phyloP scores from a whole-genome alignment of 92 coral and sea anemone species.

The Epizoanthus scotinus region DNA sequence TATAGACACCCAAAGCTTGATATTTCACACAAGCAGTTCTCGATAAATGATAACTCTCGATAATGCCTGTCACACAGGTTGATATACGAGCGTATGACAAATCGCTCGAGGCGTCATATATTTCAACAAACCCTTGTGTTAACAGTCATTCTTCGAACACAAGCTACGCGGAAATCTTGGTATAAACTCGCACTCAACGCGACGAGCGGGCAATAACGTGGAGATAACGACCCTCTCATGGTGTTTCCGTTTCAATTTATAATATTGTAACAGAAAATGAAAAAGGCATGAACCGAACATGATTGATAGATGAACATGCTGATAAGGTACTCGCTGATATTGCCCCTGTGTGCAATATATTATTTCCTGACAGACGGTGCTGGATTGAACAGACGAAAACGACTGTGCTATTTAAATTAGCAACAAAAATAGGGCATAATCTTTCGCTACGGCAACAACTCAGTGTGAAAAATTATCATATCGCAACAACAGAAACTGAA shows the following conservation, averaged over 20 bases:
- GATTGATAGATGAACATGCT: slow-evolving; percentile 22
- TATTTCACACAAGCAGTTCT: not conserved
- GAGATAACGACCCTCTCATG: slow-evolving; percentile 19
- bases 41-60: not conserved
- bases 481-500: too few species aligned
- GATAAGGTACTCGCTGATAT: not conserved
- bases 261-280: slow-evolving; percentile 12
- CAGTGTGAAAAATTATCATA: too few species aligned
- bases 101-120: slow-evolving; percentile 8
- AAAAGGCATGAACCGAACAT: slow-evolving; percentile 6
- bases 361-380: not conserved
- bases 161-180: not conserved
- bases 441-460: too few species aligned
- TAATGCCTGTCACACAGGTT: slow-evolving; percentile 3
- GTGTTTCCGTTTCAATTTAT: slow-evolving; percentile 27
- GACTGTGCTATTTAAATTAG: not conserved
- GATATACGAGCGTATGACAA: not conserved
- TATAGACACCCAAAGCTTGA: not conserved
- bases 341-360: not conserved
- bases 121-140: slow-evolving; percentile 8
- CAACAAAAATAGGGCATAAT: too few species aligned
- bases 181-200: too few species aligned
- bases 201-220: not conserved
- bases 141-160: not conserved
- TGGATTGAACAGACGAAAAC: not conserved